phyloP scores from a whole-genome alignment of 2,797 vertebrate genomes.

The Muscicapa striata region DNA sequence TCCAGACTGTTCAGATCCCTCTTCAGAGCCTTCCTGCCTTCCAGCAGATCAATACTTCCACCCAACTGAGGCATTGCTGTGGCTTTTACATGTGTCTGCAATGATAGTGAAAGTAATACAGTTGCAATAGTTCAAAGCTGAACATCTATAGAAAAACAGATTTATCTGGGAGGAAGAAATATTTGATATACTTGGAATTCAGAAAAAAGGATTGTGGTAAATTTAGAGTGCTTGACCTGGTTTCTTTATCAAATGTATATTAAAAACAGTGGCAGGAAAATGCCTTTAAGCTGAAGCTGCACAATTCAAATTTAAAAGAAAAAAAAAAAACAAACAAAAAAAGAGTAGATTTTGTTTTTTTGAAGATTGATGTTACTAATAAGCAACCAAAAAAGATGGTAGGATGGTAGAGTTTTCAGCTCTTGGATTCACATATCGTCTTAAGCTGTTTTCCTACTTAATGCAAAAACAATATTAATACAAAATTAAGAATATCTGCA shows the following conservation, averaged over 20 bases:
- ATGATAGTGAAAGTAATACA: background rate
- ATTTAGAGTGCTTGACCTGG: background rate
- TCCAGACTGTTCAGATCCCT: background rate
- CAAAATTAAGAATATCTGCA: background rate
- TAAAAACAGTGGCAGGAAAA: background rate
- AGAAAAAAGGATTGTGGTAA: background rate
- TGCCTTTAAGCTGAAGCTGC: background rate
- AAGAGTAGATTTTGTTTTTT: accelerated
- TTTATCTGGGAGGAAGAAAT: background rate
- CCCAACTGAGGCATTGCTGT: background rate
- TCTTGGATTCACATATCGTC: background rate
- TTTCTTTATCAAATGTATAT: background rate
- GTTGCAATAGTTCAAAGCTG: background rate
- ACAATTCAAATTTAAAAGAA: background rate
- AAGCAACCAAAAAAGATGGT: background rate
- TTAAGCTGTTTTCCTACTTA: background rate
- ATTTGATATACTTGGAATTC: background rate
- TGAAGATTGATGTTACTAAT: background rate
- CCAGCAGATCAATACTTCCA: background rate
- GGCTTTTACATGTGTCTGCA: background rate
- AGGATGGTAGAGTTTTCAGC: background rate
- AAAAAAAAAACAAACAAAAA: too few relatives aligned
- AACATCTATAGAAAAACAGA: background rate
- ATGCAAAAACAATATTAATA: background rate
- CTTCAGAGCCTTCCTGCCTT: background rate